Conservation (phyloP, 2,888 invertebrate genomes). For the Folsomia manolachei region DNA sequence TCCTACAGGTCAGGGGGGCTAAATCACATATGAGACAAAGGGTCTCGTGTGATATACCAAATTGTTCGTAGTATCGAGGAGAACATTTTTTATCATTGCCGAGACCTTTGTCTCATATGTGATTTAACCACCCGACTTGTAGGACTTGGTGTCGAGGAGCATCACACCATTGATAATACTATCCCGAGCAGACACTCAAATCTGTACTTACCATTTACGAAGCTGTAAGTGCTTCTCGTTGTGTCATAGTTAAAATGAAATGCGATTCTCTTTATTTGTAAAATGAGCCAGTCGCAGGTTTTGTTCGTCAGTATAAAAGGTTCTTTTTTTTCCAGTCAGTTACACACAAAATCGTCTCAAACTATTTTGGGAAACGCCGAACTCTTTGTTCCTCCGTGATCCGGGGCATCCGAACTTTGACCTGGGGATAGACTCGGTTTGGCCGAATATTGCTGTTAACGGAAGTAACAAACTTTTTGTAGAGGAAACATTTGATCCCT, state of each 20-base stretch:
- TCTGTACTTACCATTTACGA: neutral
- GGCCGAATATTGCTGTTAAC: neutral
- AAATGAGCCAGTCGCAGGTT: too few relatives aligned
- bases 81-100: too few relatives aligned
- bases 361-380: neutral
- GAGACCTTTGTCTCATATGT: too few relatives aligned
- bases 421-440: neutral
- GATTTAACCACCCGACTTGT: too few relatives aligned
- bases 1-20: too few relatives aligned
- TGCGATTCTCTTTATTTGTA: neutral
- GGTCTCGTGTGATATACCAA: too few relatives aligned
- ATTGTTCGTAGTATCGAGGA: too few relatives aligned
- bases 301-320: too few relatives aligned
- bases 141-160: too few relatives aligned
- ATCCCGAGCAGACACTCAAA: constrained; percentile 4
- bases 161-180: too few relatives aligned
- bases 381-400: neutral
- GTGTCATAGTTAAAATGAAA: neutral
- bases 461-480: neutral
- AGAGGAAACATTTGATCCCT: neutral
- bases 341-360: neutral
- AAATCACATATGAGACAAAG: too few relatives aligned
- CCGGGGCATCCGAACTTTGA: neutral
- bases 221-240: neutral
- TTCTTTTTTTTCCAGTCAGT: too few relatives aligned